These are phyloP conservation scores for Coelinius sp. DNA, from an alignment of 2,888 invertebrate genomes.

Conservation along the genomic window DNA sequence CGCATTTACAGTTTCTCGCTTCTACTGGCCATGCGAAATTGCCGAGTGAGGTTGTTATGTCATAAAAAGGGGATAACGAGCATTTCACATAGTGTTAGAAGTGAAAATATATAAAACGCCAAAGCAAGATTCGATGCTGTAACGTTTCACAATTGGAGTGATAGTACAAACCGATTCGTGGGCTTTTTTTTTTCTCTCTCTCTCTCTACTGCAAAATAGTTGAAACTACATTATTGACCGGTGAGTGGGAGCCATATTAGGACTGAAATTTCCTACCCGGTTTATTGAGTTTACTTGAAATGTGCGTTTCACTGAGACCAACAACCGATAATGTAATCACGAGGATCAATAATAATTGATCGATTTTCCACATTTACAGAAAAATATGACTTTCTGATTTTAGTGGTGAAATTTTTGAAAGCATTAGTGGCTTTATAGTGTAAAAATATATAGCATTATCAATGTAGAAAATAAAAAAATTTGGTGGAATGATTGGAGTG, in stretches of 20 bases:
- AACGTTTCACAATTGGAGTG: constrained; percentile 66
- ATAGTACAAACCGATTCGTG: constrained; percentile 59
- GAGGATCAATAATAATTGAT: not conserved
- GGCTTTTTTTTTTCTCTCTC: constrained; percentile 50
- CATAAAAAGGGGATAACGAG: constrained; percentile 56
- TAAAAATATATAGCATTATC: too few relatives aligned
- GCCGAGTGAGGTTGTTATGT: constrained; percentile 53
- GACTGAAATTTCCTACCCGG: constrained; percentile 54
- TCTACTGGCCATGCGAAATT: constrained; percentile 34
- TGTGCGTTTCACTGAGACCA: constrained; percentile 3
- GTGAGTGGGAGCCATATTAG: constrained; percentile 61
- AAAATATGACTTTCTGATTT: not conserved
- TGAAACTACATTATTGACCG: constrained; percentile 46
- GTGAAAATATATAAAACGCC: constrained; percentile 50
- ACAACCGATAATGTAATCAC: constrained; percentile 5
- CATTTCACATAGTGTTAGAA: constrained; percentile 36
- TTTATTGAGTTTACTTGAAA: constrained; percentile 4
- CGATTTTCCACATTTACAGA: constrained; percentile 4
- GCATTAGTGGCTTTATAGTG: too few relatives aligned
- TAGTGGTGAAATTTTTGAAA: not conserved
- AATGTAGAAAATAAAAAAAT: constrained; percentile 51
- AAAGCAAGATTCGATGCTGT: constrained; percentile 49
- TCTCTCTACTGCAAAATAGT: constrained; percentile 39
- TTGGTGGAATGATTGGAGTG: constrained; percentile 12
- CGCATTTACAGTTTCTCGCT: not conserved